Evolutionary conservation across 2,797 vertebrate genomes (phyloP), one percentile per base, ranked within the genome.

Genomic region (Gallinago stenura): DNA sequence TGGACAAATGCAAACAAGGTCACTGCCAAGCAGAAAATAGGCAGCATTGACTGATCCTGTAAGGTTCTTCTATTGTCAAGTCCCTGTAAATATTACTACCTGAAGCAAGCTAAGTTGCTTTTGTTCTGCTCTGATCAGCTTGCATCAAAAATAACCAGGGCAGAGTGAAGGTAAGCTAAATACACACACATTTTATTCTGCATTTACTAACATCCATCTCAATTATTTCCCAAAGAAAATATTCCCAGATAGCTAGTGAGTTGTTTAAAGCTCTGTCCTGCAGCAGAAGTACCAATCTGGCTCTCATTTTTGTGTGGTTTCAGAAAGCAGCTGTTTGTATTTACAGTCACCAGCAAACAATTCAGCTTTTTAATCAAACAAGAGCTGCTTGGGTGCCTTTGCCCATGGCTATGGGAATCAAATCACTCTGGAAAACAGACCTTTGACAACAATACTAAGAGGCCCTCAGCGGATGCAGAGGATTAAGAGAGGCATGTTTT

Each of bases 401-500:
- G 94, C 94, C 95, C 46, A 57, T 65, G 93, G 97, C 95, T 92
- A 89, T 84, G 91, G 94, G 96, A 97, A 97, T 96, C 95, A 94
- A 97, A 95, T 96, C 96, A 97, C 81, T 68, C 84, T 97, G 96
- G 95, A 97, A 97, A 95, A 90, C 92, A 95, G 96, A 94, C 83
- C 93, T 96, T 95, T 95, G 97, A 97, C 91, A 88, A 62, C 93
- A 96, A 95, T 85, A 90, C 78, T 90, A 90, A 92, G 91, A 94
- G 87, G 78, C 88, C 86, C 94, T 86, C 75, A 87, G 92, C n/a
- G 50, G 97, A 98, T 95, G 93, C 87, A 96, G 91, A 60, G 95
- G 97, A 97, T 97, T 97, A 97, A 97, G 87, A 91, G 73, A 97
- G 91, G 95, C 92, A 92, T 96, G 96, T 82, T 96, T 97, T 97